A percentile compares a stretch with the other conserved stretches of the same genome.
Evolutionary conservation across 1,140 invertebrate genomes (phyloP).

Genomic region (Diachasmimorpha longicaudata): DNA sequence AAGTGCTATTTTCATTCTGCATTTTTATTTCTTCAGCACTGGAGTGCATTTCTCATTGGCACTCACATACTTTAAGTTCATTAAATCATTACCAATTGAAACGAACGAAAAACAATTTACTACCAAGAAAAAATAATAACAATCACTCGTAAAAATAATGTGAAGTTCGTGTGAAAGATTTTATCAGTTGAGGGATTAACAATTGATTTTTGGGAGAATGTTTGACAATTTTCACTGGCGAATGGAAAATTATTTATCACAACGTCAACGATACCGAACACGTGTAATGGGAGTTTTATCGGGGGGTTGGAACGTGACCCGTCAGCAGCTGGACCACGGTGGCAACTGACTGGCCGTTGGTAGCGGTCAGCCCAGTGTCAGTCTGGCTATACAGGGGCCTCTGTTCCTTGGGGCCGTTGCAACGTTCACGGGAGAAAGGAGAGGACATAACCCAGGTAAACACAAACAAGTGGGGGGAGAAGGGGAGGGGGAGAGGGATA

Average conservation of each 20-base stretch:
- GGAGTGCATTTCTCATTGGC: not conserved
- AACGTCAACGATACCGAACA: not conserved
- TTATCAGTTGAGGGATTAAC: too few species aligned
- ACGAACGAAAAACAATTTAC: too few species aligned
- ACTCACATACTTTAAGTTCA: not conserved
- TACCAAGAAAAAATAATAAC: too few species aligned
- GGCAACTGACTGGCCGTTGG: conserved; percentile 43
- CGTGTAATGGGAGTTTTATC: not conserved
- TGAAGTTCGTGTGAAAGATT: too few species aligned
- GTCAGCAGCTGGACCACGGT: conserved; percentile 43
- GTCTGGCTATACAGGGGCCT: conserved; percentile 6
- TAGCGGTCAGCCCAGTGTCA: conserved; percentile 36
- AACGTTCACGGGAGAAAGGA: not conserved
- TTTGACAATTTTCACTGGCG: too few species aligned
- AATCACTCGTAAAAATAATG: too few species aligned
- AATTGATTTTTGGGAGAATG: too few species aligned
- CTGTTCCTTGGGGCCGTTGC: conserved; percentile 37
- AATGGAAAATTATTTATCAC: not conserved
- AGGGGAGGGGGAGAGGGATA: too few species aligned
- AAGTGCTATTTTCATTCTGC: not conserved
- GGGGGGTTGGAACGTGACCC: conserved; percentile 20
- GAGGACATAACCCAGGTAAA: not conserved
- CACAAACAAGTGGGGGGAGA: not conserved
- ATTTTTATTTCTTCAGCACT: not conserved
- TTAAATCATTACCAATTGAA: not conserved